Evolutionary conservation across 2,888 invertebrate species (phyloP).

Genomic region (Chrysotoxum bicinctum): DNA sequence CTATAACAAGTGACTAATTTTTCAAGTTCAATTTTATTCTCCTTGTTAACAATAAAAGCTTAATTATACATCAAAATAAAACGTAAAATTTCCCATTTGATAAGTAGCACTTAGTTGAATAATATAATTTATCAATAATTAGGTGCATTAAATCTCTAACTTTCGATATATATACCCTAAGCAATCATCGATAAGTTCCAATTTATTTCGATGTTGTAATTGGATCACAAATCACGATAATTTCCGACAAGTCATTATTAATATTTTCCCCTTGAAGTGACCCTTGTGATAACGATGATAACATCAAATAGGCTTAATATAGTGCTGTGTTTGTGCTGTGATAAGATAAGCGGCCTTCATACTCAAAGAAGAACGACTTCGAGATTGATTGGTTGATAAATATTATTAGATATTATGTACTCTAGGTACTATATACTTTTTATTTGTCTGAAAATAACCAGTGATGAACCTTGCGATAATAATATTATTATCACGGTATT

Average conservation of each 20-base stretch:
- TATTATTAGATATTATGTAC: not conserved
- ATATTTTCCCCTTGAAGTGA: conserved; percentile 7
- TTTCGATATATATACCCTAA: no score
- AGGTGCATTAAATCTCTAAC: no score
- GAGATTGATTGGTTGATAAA: conserved; percentile 3
- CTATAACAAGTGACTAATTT: no score
- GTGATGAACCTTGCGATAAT: not conserved
- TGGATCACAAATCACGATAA: conserved; percentile 16
- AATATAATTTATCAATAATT: no score
- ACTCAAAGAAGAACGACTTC: not conserved
- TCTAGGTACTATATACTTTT: not conserved
- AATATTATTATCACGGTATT: not conserved
- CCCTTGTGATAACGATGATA: not conserved
- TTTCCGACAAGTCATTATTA: conserved; percentile 1
- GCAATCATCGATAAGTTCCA: not conserved
- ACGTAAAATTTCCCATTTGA: no score
- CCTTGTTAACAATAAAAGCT: no score
- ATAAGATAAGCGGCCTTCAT: conserved; percentile 1
- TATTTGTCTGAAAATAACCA: not conserved
- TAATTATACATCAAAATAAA: no score
- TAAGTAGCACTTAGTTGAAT: no score
- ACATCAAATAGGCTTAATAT: not conserved
- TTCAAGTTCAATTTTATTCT: no score
- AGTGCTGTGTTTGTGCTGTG: not conserved
- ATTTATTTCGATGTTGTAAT: conserved; percentile 1